Base-by-base conservation (phyloP, 2,797 vertebrate species). In the Cirrhinus mrigala region DNA sequence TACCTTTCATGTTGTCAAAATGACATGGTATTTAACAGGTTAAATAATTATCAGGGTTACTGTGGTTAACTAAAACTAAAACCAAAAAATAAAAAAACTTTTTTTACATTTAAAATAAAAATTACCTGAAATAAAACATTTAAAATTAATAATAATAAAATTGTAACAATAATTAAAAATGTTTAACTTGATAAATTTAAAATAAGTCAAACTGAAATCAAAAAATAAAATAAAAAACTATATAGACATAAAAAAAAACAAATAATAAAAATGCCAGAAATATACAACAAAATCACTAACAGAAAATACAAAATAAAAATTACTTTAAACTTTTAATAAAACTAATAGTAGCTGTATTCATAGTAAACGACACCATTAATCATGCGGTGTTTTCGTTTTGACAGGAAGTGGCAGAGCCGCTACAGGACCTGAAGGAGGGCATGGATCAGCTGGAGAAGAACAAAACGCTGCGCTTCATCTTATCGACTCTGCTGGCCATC, bases 401-500 rank as follows among this genome's bases (percentile, higher is more conserved):
- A 81, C 92, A 99, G 98, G 97, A 98, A 95, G 97, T 99, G 82
- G 97, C 97, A 44, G 98, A 99, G 93, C 97, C 98, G 0, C 94
- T 99, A 88, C 96, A 98, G 94, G 98, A 99, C 92, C 93, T 99
- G 91, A 99, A 99, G 93, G 98, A 99, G 92, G 97, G 97, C 86
- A 99, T 99, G 98, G 97, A 98, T 90, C 98, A 99, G 93, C 91
- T 99, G 94, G 98, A 98, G 93, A 98, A 97, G 89, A 99, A 99
- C 92, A 97, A 97, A 94, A 99, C 98, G 2, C 94, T 99, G 44
- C 95, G 97, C 82, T 96, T 96, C 91, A 97, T 99, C 90, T 95
- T 99, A 77, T 97, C 97, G 83, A 97, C 97, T 6, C 94, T 99
- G 7, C 96, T 99, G 76, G 93, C 97, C 12, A 97, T 99, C 62